Evolutionary conservation across 2,797 vertebrate genomes (phyloP).

Genomic region (Bradypodion pumilum): DNA sequence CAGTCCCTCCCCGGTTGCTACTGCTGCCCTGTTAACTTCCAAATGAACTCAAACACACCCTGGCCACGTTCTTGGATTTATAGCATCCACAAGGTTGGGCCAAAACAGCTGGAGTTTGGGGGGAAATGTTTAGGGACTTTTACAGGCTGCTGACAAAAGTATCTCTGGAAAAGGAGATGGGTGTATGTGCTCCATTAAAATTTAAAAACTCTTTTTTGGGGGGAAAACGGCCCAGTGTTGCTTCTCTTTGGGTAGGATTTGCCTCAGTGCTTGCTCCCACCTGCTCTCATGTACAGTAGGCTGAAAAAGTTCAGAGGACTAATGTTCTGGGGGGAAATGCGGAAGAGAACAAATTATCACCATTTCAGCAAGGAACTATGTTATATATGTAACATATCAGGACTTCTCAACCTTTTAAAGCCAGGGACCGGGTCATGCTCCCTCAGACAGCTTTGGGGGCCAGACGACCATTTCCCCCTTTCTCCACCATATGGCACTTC

Average conservation of each 20-base stretch:
- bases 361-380: not conserved
- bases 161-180: not conserved
- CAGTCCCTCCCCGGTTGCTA: not conserved
- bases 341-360: not conserved
- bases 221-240: not conserved
- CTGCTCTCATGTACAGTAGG: not conserved
- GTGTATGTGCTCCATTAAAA: not conserved
- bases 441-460: too few relatives aligned
- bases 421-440: too few relatives aligned
- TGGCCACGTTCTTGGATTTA: not conserved
- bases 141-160: not conserved
- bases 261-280: not conserved
- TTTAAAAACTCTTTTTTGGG: not conserved
- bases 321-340: not conserved
- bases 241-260: not conserved
- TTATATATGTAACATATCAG: not conserved
- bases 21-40: not conserved
- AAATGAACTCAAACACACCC: constrained; percentile 1
- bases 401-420: too few relatives aligned
- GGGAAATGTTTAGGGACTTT: not conserved
- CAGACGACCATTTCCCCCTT: too few relatives aligned
- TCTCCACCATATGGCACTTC: too few relatives aligned
- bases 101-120: constrained; percentile 10
- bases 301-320: not conserved
- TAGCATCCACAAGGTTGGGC: not conserved